Base-by-base conservation (phyloP, 2,797 vertebrate species). In the Crenichthys baileyi region DNA sequence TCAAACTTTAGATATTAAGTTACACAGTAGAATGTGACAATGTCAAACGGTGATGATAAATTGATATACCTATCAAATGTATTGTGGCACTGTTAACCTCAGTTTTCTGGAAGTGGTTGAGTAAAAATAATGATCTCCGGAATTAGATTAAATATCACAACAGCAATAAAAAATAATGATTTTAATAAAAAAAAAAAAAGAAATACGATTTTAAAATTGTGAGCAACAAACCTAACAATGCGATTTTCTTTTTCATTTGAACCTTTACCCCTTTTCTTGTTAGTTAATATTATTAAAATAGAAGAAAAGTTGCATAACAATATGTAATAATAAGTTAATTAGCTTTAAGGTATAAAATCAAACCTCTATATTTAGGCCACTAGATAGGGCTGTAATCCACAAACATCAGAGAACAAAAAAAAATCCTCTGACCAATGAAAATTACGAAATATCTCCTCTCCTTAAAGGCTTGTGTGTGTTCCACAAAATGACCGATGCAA, bases 341-440 rank as follows among this genome's bases (percentile, higher is more conserved):
- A 4, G 24, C 41, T 46, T 24, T 26, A 2, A 7, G 41, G 22
- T n/a, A 46, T 15, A n/a, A 12, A 15, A 46, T n/a, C 7, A 70
- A 65, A 24, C 20, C n/a, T 24, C 7, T 63, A 18, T 1, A 36
- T 46, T 46, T 39, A 13, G 2, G 20, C 61, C 87, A 87, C 82
- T 80, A 88, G 85, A 77, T 86, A 82, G 83, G 0, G 82, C 79
- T 85, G 73, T 84, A 71, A 70, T n/a, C 76, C 29, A 79, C 4
- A 63, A 82, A 55, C 22, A 31, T 53, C 48, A 0, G n/a, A 51
- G 18, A 36, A 67, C 36, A 60, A 29, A 51, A 46, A 46, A 44
- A 46, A 46, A 7, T 46, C 44, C 7, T 46, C 44, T 46, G 44
- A 7, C 7, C 7, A 11, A 46, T 46, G 44, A 46, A 46, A 46